Evolutionary conservation across 2,113 vertebrate genomes (phyloP).

Genomic region (Hemiscyllium ocellatum): DNA sequence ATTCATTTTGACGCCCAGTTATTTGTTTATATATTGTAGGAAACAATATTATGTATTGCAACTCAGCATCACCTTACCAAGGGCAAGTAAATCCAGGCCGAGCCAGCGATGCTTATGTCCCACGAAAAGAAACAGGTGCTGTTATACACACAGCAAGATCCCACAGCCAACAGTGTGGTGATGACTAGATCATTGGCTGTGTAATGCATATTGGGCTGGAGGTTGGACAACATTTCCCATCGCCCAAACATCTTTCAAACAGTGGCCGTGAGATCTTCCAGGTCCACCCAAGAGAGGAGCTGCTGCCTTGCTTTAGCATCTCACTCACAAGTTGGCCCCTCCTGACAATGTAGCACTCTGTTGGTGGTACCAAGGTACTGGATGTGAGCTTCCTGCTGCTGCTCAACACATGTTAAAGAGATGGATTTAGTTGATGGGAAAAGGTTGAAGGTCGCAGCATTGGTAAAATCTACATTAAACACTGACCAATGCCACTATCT

Average conservation of each 20-base stretch:
- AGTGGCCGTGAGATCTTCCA: not conserved
- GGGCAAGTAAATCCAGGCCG: too few relatives aligned
- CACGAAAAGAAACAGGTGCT: too few relatives aligned
- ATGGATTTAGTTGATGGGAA: not conserved
- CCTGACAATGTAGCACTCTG: not conserved
- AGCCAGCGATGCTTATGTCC: too few relatives aligned
- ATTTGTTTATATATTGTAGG: not conserved
- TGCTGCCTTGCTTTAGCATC: not conserved
- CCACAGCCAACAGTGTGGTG: not conserved
- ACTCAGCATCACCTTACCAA: too few relatives aligned
- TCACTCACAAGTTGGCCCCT: not conserved
- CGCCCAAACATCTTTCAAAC: not conserved
- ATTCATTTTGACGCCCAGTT: not conserved
- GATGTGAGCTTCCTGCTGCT: too few relatives aligned
- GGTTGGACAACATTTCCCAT: not conserved
- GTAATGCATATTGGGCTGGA: not conserved
- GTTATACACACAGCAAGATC: too few relatives aligned
- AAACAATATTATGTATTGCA: too few relatives aligned
- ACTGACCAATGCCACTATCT: not conserved
- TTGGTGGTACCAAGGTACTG: too few relatives aligned
- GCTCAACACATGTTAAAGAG: not conserved
- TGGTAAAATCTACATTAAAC: not conserved
- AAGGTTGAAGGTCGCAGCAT: not conserved
- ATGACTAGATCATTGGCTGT: not conserved
- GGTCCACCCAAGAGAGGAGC: not conserved